These are phyloP conservation scores for Thymelicus sylvestris DNA, from an alignment of 2,888 invertebrate genomes.

Conservation along the genomic window DNA sequence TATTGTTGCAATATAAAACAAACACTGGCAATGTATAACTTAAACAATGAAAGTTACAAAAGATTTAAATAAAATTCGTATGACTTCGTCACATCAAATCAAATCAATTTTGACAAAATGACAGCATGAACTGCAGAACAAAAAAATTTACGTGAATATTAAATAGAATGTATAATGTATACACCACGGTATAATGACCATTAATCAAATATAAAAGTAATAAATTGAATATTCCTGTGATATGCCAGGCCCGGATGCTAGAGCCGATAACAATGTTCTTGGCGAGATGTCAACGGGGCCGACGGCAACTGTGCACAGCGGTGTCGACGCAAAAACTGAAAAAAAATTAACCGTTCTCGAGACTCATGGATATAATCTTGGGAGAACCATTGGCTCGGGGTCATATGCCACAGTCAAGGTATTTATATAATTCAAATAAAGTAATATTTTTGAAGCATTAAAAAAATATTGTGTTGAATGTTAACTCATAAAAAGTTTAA, in stretches of 20 bases:
- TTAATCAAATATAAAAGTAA: slow-evolving; percentile 56
- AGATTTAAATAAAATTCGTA: slow-evolving; percentile 56
- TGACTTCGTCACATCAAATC: slow-evolving; percentile 51
- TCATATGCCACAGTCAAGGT: slow-evolving; percentile 93
- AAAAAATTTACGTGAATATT: slow-evolving; percentile 63
- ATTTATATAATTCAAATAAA: slow-evolving; percentile 38
- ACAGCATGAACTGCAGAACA: slow-evolving; percentile 64
- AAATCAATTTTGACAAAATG: slow-evolving; percentile 65
- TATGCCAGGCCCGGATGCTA: slow-evolving; percentile 83
- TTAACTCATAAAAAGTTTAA: too few relatives aligned
- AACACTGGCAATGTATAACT: slow-evolving; percentile 40
- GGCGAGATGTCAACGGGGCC: slow-evolving; percentile 80
- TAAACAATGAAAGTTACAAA: slow-evolving; percentile 45
- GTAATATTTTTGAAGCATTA: too few relatives aligned
- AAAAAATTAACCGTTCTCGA: slow-evolving; percentile 88
- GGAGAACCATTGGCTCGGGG: slow-evolving; percentile 91
- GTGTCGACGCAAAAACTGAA: slow-evolving; percentile 72
- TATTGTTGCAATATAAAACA: neutral
- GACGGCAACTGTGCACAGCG: slow-evolving; percentile 74
- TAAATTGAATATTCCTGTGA: slow-evolving; percentile 66
- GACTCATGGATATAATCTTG: slow-evolving; percentile 90
- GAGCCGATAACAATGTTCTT: slow-evolving; percentile 79
- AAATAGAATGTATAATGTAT: slow-evolving; percentile 59
- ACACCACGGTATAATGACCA: slow-evolving; percentile 72
- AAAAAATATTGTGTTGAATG: too few relatives aligned